Evolutionary conservation across 1,140 invertebrate species (phyloP).

Genomic region (Drosophila prosaltans): DNA sequence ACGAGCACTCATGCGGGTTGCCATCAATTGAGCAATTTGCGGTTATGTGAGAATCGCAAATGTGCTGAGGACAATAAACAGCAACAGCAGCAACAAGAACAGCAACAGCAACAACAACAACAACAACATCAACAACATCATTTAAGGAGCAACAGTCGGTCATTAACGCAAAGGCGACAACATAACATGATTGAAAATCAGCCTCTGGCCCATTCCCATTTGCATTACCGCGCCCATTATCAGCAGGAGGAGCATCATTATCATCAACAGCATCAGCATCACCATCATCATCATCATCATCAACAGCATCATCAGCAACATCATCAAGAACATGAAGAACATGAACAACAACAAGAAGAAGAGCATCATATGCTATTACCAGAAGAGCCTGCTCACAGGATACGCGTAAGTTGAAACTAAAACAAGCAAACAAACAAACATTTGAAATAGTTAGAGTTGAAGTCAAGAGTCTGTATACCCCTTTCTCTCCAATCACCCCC

Average conservation of each 20-base stretch:
- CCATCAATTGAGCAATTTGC: conserved; percentile 85
- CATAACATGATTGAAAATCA: conserved; percentile 40
- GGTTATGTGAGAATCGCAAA: conserved; percentile 85
- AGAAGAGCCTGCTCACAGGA: conserved; percentile 70
- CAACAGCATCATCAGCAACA: conserved; percentile 26
- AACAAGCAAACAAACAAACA: background rate
- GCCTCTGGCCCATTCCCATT: conserved; percentile 12
- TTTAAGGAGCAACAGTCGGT: conserved; percentile 19
- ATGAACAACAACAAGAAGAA: conserved; percentile 29
- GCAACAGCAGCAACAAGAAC: conserved; percentile 20
- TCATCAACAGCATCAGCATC: conserved; percentile 26
- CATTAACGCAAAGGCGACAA: conserved; percentile 40
- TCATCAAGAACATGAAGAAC: conserved; percentile 34
- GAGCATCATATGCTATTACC: conserved; percentile 34
- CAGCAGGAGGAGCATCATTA: conserved; percentile 37
- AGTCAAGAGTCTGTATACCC: background rate
- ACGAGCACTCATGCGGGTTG: conserved; percentile 86
- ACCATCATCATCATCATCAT: conserved; percentile 39
- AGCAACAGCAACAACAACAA: conserved; percentile 19
- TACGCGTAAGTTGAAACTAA: conserved; percentile 69
- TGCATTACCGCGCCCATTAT: conserved; percentile 36
- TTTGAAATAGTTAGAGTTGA: background rate
- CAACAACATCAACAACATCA: conserved; percentile 15
- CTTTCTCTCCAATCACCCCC: background rate
- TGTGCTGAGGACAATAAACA: conserved; percentile 72